phyloP scores from a whole-genome alignment of 2,797 vertebrate species.

The Sebastolobus altivelis region DNA sequence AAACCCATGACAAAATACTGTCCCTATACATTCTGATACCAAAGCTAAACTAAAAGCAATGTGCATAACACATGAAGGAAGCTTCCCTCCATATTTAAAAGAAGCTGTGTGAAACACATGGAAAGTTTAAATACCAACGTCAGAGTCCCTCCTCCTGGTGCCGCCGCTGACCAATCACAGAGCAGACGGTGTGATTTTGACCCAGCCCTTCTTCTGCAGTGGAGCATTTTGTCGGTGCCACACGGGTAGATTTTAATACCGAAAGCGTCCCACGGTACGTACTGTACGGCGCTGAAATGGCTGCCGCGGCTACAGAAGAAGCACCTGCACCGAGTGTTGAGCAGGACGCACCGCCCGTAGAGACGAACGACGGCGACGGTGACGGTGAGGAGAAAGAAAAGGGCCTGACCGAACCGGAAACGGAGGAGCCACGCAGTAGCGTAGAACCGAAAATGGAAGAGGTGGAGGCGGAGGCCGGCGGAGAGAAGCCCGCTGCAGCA shows the following conservation, averaged over 20 bases:
- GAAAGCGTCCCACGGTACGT: constrained; percentile 40
- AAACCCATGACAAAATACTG: neutral
- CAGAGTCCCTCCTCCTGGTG: constrained; percentile 41
- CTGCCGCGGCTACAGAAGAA: constrained; percentile 64
- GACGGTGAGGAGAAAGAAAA: constrained; percentile 36
- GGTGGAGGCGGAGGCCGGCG: constrained; percentile 58
- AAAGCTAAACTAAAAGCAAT: neutral
- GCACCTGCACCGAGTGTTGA: constrained; percentile 36
- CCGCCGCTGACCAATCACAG: constrained; percentile 69
- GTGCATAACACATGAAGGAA: neutral
- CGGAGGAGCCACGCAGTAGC: constrained; percentile 31
- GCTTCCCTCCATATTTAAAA: neutral
- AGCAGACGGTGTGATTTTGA: constrained; percentile 5
- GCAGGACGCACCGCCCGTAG: neutral
- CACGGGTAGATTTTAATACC: constrained; percentile 45
- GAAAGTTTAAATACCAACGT: constrained; percentile 68
- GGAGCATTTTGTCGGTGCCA: constrained; percentile 26
- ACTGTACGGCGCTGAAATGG: constrained; percentile 71
- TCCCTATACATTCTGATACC: neutral
- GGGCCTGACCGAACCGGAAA: constrained; percentile 52
- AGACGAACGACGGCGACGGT: neutral
- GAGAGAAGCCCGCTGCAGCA: constrained; percentile 53
- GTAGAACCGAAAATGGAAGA: constrained; percentile 66
- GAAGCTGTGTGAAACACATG: constrained; percentile 53
- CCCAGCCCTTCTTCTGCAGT: constrained; percentile 56